phyloP scores from a whole-genome alignment of 2,888 invertebrate genomes.

The Eristalis arbustorum region DNA sequence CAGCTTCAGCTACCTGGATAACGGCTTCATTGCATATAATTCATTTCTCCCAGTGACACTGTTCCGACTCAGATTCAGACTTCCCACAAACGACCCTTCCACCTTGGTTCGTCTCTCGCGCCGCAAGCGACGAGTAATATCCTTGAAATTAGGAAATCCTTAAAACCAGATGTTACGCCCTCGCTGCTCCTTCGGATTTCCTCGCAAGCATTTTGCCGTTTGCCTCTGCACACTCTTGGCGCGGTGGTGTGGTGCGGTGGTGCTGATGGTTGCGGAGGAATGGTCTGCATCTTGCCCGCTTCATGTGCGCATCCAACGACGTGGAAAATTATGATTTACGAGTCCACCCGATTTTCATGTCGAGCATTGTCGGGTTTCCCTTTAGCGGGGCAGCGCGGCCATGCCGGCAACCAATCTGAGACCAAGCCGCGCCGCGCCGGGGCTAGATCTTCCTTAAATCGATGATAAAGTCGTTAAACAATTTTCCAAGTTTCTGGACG shows the following conservation, averaged over 20 bases:
- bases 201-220: conserved; percentile 9
- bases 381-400: not conserved
- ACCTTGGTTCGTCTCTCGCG: conserved; percentile 1
- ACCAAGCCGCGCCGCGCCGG: conserved; percentile 10
- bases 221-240: not conserved
- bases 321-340: conserved; percentile 72
- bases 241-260: not conserved
- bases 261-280: not conserved
- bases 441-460: conserved; percentile 67
- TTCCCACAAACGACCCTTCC: conserved; percentile 38
- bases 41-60: conserved; percentile 65
- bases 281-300: conserved; percentile 52
- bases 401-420: conserved; percentile 47
- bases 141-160: conserved; percentile 70
- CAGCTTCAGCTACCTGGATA: conserved; percentile 49
- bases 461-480: conserved; percentile 70
- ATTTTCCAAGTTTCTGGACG: conserved; percentile 69
- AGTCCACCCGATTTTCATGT: conserved; percentile 47
- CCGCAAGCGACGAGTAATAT: conserved; percentile 58
- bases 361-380: conserved; percentile 11
- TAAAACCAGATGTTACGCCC: conserved; percentile 67
- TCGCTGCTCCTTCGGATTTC: conserved; percentile 42
- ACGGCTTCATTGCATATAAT: conserved; percentile 63
- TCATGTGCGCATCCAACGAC: conserved; percentile 71
- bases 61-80: conserved; percentile 53